Conservation (phyloP, 2,113 vertebrate species). For the Oncorhynchus kisutch region DNA sequence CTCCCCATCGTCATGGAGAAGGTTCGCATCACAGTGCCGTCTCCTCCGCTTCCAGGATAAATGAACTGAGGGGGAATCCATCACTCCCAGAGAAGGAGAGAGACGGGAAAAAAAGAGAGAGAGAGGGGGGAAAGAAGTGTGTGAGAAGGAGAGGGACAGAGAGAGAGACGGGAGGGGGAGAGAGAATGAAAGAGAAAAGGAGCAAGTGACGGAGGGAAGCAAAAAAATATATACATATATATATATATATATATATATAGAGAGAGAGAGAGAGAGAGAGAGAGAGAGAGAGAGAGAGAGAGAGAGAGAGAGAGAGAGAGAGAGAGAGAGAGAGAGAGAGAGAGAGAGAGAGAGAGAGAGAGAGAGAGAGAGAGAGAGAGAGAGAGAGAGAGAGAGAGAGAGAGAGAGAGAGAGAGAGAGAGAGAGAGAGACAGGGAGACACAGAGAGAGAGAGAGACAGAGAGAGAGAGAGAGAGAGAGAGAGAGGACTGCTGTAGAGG, state of each 20-base stretch:
- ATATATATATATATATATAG: too few relatives aligned
- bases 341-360: too few relatives aligned
- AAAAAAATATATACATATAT: too few relatives aligned
- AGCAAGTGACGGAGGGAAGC: not conserved
- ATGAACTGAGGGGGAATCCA: constrained; percentile 79
- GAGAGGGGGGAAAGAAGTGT: constrained; percentile 13
- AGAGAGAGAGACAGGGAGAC: too few relatives aligned
- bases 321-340: too few relatives aligned
- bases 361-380: too few relatives aligned
- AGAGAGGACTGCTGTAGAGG: constrained; percentile 35
- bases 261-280: not conserved
- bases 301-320: too few relatives aligned
- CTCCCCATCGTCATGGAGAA: constrained; percentile 74
- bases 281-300: too few relatives aligned
- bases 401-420: too few relatives aligned
- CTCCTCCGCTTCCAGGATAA: constrained; percentile 78
- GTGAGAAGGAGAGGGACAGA: constrained; percentile 14
- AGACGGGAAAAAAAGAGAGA: constrained; percentile 42
- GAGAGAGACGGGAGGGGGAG: constrained; percentile 20
- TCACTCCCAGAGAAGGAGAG: constrained; percentile 61
- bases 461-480: too few relatives aligned
- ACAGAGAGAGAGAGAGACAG: too few relatives aligned
- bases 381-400: too few relatives aligned
- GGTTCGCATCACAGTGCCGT: constrained; percentile 75
- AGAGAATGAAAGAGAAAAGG: constrained; percentile 27